Base-by-base conservation (phyloP, 2,888 invertebrate species). In the Dicyrtoma fusca region DNA sequence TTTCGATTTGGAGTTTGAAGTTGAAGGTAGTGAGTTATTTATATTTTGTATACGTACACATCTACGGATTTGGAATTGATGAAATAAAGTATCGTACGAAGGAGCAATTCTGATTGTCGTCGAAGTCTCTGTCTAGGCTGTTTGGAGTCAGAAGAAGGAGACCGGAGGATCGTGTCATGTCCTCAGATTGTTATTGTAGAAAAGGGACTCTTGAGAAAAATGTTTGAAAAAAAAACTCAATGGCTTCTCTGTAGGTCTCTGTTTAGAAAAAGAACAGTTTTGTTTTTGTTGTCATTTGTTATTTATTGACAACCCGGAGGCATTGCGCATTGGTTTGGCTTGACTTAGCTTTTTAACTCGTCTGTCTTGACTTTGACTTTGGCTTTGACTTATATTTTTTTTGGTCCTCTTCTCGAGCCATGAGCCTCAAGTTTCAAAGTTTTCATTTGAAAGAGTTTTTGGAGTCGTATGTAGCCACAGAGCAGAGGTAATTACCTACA, bases 211-310 rank as follows among this genome's bases (percentile, higher is more conserved):
- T 34, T 34, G 34, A 34, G 34, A 34, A 34, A 34, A 34, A 34
- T 34, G 34, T 5, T n/a, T n/a, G 8, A 8, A 34, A 34, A 34
- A 42, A 61, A 61, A 61, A 61, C 17, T 61, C 42, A 61, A 61
- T 61, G 61, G 61, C 61, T 61, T 34, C 61, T 42, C 61, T 61
- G 61, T 26, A 42, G 53, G 53, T 53, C 53, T 53, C 23, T 19
- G 3, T 34, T 5, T 34, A 25, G 26, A 26, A 26, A 57, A 26
- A 57, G 19, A 57, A 19, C 42, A 61, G 42, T 61, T 34, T 34
- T 34, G 34, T 34, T 34, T 34, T 34, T 34, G 34, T 34, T 34
- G 34, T 34, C 34, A 34, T 34, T 34, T 61, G 61, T 61, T 61
- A 61, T 61, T 61, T 61, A 61, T 61, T 61, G 61, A 61, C 61